A percentile compares a stretch with the other conserved stretches of the same genome.
Evolutionary conservation across 2,888 invertebrate genomes (phyloP).

Genomic region (Trissolcus japonicus): DNA sequence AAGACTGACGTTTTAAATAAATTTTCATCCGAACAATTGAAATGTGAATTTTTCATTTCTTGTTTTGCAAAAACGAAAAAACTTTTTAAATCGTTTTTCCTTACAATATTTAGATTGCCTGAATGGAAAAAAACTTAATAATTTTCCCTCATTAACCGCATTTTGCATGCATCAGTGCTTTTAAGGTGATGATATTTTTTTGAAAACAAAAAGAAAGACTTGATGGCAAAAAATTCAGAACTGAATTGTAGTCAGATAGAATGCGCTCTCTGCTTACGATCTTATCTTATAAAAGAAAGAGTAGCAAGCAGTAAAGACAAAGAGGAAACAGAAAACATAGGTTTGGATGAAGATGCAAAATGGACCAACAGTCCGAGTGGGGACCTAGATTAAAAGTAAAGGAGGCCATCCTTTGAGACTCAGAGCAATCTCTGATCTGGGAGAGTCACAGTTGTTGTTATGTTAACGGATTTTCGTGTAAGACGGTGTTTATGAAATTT

Average conservation of each 20-base stretch:
- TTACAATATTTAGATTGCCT: too few relatives aligned
- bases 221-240: slow-evolving; percentile 19
- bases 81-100: too few relatives aligned
- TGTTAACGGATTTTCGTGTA: slow-evolving; percentile 56
- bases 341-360: slow-evolving; percentile 71
- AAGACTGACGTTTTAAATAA: too few relatives aligned
- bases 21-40: too few relatives aligned
- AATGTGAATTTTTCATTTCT: too few relatives aligned
- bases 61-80: too few relatives aligned
- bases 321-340: slow-evolving; percentile 59
- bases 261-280: slow-evolving; percentile 49
- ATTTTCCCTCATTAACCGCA: too few relatives aligned
- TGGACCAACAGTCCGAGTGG: slow-evolving; percentile 74
- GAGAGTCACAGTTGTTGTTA: slow-evolving; percentile 72
- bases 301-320: slow-evolving; percentile 50
- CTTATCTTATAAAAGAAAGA: slow-evolving; percentile 51
- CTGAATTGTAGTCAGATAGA: slow-evolving; percentile 22
- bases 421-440: slow-evolving; percentile 75
- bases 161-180: neutral
- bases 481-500: slow-evolving; percentile 59
- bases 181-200: neutral
- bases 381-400: slow-evolving; percentile 76
- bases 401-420: slow-evolving; percentile 75
- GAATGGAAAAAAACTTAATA: too few relatives aligned
- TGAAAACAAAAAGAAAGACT: slow-evolving; percentile 9